Percentiles rank a stretch among this genome's conserved stretches.
Conservation (phyloP, 2,113 vertebrate species). For the Tachycineta bicolor region DNA sequence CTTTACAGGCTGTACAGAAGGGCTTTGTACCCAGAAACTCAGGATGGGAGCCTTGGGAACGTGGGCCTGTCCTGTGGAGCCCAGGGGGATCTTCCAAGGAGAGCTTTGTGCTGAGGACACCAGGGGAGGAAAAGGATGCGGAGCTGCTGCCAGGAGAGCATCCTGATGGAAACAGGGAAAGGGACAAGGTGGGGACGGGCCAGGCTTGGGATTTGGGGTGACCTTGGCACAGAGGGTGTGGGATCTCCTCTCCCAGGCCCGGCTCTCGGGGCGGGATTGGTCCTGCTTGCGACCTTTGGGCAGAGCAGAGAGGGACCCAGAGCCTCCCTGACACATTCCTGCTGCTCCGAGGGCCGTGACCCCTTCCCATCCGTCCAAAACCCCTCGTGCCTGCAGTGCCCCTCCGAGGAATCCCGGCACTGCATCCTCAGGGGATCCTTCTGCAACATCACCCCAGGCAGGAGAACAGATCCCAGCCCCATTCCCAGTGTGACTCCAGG, state of each 20-base stretch:
- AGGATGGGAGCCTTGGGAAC: background rate
- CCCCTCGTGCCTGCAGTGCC: background rate
- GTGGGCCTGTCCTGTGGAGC: background rate
- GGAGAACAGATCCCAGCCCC: background rate
- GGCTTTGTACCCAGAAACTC: background rate
- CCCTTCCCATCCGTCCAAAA: background rate
- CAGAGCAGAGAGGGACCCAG: background rate
- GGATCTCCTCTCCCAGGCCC: background rate
- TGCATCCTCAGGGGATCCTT: background rate
- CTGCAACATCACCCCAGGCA: background rate
- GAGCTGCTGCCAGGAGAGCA: background rate
- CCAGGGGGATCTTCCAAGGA: background rate
- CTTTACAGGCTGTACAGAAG: slow-evolving; percentile 36
- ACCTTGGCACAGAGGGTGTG: background rate
- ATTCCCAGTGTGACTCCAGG: background rate
- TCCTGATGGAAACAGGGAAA: background rate
- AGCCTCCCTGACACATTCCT: background rate
- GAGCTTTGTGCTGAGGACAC: slow-evolving; percentile 2
- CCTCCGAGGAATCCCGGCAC: background rate
- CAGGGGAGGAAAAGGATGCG: background rate
- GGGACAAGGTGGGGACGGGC: background rate
- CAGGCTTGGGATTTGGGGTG: background rate
- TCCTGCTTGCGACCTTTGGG: background rate
- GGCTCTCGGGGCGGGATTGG: background rate
- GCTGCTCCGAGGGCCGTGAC: background rate